Evolutionary conservation across 2,888 invertebrate species (phyloP), one percentile per base, ranked within the genome.

Genomic region (Drosophila kanekoi): DNA sequence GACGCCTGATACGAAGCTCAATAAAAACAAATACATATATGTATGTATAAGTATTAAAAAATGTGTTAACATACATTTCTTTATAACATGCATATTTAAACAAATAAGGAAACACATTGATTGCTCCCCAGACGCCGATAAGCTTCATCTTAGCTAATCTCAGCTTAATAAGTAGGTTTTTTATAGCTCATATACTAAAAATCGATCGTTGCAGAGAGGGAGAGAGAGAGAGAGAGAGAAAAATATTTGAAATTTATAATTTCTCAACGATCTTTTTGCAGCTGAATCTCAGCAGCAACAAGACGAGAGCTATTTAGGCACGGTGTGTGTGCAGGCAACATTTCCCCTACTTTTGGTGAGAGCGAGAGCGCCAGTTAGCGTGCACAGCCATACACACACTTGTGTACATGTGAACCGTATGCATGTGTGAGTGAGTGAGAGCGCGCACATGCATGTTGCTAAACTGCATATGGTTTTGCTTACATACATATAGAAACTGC

Each of bases 301-400:
- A 16, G 33, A 33, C n/a, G 43, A 33, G 43, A 54, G 44, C 9
- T 44, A 14, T 18, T 33, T 45, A 14, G 23, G 35, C 35, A 44
- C 13, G 20, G 63, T 49, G 52, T 63, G 53, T 60, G 37, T n/a
- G 64, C 73, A 53, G 54, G 81, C 79, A 83, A 78, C 71, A 86
- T 86, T 87, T 89, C 89, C 89, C 86, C 89, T 89, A 86, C 87
- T 88, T 89, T 82, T 62, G 14, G 52, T 49, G 64, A 85, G 85
- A 81, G 85, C 57, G 74, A 57, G 76, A 75, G 71, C 51, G 70
- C 9, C 37, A 18, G 40, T 45, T 11, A 11, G 10, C 11, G 32
- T 13, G 33, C 65, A 48, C 64, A 75, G 74, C 41, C 65, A 16
- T 53, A 37, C 65, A 20, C 57, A 37, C 48, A 63, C 65, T 41